Conservation (phyloP, 2,888 invertebrate genomes). For the Acholoe squamosa region DNA sequence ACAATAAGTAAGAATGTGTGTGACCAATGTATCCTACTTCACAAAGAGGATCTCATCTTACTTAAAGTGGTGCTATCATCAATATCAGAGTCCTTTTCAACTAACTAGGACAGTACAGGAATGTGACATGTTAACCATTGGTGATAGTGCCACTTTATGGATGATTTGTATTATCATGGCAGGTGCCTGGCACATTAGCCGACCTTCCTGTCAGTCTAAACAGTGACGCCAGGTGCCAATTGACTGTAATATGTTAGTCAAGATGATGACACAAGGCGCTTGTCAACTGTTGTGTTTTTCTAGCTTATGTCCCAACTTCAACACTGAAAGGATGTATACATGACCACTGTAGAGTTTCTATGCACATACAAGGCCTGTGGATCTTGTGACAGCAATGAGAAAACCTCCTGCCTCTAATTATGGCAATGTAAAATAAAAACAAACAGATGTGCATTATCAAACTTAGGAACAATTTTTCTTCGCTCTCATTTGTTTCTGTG, state of each 20-base stretch:
- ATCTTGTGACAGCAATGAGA: not conserved
- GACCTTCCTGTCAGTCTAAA: no score
- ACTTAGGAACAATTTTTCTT: not conserved
- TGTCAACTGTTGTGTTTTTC: no score
- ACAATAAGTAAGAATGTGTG: not conserved
- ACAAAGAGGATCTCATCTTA: not conserved
- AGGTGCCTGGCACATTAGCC: no score
- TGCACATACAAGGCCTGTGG: not conserved
- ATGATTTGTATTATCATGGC: no score
- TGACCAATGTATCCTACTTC: not conserved
- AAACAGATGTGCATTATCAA: constrained; percentile 1
- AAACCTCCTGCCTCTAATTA: not conserved
- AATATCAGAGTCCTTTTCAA: no score
- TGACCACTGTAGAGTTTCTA: not conserved
- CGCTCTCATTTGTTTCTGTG: not conserved
- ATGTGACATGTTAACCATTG: no score
- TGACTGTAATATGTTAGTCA: no score
- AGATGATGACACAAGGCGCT: no score
- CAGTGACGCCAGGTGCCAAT: no score
- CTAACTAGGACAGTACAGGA: no score
- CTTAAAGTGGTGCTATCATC: not conserved
- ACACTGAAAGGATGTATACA: not conserved
- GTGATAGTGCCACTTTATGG: no score
- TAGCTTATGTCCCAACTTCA: no score
- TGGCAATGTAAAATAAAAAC: not conserved